These are phyloP conservation scores for Leucoraja erinaceus DNA, from an alignment of 2,113 vertebrate species.

Conservation along the genomic window DNA sequence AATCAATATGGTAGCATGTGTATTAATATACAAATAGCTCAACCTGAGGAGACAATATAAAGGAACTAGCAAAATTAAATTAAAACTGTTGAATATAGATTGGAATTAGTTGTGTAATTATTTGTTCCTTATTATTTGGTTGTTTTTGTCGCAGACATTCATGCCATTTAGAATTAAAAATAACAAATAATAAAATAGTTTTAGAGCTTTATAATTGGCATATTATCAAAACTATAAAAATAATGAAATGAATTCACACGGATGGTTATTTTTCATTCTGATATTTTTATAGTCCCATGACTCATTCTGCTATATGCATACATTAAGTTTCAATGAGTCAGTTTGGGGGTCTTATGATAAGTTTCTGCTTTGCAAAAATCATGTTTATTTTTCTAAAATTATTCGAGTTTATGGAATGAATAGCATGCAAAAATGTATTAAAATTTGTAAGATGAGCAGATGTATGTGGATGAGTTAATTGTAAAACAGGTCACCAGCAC, in stretches of 20 bases:
- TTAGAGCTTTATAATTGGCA: constrained; percentile 9
- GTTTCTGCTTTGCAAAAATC: not conserved
- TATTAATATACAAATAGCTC: not conserved
- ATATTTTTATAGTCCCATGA: not conserved
- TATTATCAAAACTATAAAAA: not conserved
- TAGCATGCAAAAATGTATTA: not conserved
- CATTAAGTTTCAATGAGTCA: not conserved
- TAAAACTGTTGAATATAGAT: not conserved
- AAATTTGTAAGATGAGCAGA: not conserved
- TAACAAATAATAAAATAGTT: not conserved
- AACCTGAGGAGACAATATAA: not conserved
- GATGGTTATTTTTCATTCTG: not conserved
- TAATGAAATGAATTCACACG: not conserved
- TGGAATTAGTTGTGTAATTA: not conserved
- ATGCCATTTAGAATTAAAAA: not conserved
- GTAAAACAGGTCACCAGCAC: not conserved
- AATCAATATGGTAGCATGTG: too few species aligned
- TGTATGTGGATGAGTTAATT: not conserved
- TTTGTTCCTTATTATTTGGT: not conserved
- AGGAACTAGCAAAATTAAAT: not conserved
- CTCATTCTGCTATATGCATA: constrained; percentile 13
- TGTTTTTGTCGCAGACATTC: not conserved
- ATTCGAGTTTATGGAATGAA: not conserved
- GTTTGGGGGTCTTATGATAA: not conserved
- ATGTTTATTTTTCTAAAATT: not conserved